Percentiles rank a stretch among this genome's conserved stretches.
Evolutionary conservation across 1,140 invertebrate genomes (phyloP).

Genomic region (Mya arenaria): DNA sequence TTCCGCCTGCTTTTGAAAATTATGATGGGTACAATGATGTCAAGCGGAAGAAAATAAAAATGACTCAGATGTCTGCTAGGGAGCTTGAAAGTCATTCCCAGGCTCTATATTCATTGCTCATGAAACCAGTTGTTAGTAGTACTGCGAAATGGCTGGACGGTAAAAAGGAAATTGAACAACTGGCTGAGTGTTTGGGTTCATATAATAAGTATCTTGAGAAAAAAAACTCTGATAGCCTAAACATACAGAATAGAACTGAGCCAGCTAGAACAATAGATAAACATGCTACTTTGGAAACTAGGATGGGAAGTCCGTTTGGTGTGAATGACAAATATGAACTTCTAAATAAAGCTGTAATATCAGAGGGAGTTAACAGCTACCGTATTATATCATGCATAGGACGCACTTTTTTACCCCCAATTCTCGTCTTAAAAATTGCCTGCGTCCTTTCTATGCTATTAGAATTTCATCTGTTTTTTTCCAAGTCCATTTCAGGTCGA

Average conservation of each 20-base stretch:
- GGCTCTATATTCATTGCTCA: neutral
- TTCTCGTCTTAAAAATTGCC: too few species aligned
- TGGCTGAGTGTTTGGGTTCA: neutral
- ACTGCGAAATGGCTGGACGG: neutral
- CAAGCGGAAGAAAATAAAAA: neutral
- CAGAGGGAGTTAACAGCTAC: neutral
- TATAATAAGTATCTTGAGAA: neutral
- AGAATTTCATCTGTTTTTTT: too few species aligned
- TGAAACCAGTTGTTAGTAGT: neutral
- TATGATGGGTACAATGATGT: too few species aligned
- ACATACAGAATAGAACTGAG: neutral
- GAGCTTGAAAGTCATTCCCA: neutral
- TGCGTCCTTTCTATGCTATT: too few species aligned
- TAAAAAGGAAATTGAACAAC: neutral
- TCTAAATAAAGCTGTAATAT: neutral
- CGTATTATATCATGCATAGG: too few species aligned
- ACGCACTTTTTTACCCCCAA: too few species aligned
- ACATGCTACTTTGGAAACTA: neutral
- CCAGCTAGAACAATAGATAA: neutral
- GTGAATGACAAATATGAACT: neutral
- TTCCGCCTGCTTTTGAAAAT: too few species aligned
- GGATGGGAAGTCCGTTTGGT: neutral
- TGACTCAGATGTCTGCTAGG: neutral
- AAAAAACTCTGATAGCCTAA: neutral
- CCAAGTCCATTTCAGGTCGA: too few species aligned